Percentiles rank a stretch among this genome's conserved stretches.
phyloP scores from a whole-genome alignment of 2,113 vertebrate species.

The Notiomystis cincta region DNA sequence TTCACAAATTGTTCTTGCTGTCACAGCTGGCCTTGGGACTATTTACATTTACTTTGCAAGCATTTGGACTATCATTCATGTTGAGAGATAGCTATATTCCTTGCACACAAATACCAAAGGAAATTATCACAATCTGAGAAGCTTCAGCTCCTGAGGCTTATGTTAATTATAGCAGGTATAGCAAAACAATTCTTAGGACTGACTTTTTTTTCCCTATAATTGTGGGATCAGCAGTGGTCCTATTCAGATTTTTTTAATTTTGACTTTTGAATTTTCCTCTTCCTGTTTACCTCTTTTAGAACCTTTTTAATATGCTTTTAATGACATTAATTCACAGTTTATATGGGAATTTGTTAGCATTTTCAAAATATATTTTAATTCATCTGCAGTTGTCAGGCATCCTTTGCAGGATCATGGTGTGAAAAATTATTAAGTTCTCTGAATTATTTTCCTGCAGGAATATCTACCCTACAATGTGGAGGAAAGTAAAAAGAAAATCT shows the following conservation, averaged over 20 bases:
- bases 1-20: constrained; percentile 42
- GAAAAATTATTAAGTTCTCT: neutral
- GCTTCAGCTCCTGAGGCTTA: constrained; percentile 7
- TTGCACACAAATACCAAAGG: constrained; percentile 29
- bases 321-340: neutral
- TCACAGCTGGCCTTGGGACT: constrained; percentile 57
- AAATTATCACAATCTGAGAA: constrained; percentile 9
- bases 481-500: neutral
- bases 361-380: neutral
- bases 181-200: neutral
- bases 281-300: neutral
- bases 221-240: neutral
- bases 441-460: neutral
- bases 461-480: neutral
- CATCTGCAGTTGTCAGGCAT: neutral
- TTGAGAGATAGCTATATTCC: constrained; percentile 16
- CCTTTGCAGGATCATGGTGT: neutral
- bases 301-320: neutral
- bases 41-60: neutral
- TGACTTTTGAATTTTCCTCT: neutral
- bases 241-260: neutral
- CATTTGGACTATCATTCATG: constrained; percentile 26
- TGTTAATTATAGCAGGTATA: constrained; percentile 2
- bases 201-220: neutral
- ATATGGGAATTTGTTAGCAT: neutral